Conservation (phyloP, 2,113 vertebrate species). For the Sebastes fasciatus region DNA sequence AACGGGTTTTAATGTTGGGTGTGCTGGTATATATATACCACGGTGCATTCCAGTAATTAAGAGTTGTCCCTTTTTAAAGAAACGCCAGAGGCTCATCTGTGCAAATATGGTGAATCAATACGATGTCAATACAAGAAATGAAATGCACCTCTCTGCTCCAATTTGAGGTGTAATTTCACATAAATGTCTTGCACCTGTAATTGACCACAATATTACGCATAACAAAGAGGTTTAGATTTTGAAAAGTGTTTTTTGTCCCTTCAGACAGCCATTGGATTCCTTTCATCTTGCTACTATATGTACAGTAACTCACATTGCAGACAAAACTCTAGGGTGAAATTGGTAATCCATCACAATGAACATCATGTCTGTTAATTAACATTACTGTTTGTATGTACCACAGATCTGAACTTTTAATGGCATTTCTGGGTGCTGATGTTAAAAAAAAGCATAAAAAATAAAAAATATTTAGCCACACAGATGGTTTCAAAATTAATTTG, state of each 20-base stretch:
- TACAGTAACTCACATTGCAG: background rate
- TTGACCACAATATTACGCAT: background rate
- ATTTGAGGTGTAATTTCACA: conserved; percentile 10
- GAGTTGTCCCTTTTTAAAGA: background rate
- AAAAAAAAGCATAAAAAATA: background rate
- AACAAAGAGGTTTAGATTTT: background rate
- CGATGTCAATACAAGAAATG: background rate
- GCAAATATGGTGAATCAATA: background rate
- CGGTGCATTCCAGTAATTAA: background rate
- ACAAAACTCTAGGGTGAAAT: background rate
- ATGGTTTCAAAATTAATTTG: background rate
- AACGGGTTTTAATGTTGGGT: background rate
- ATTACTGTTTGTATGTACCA: background rate
- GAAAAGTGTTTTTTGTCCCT: background rate
- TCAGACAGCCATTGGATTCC: background rate
- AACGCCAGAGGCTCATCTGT: background rate
- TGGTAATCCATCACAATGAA: background rate
- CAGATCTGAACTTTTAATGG: background rate
- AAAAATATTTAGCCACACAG: background rate
- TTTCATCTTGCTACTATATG: background rate
- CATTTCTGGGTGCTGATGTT: background rate
- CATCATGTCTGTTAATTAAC: background rate
- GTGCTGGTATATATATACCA: background rate
- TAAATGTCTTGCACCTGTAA: conserved; percentile 3
- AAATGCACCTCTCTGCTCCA: background rate